Base-by-base conservation (phyloP, 2,888 invertebrate genomes). In the Patella depressa region DNA sequence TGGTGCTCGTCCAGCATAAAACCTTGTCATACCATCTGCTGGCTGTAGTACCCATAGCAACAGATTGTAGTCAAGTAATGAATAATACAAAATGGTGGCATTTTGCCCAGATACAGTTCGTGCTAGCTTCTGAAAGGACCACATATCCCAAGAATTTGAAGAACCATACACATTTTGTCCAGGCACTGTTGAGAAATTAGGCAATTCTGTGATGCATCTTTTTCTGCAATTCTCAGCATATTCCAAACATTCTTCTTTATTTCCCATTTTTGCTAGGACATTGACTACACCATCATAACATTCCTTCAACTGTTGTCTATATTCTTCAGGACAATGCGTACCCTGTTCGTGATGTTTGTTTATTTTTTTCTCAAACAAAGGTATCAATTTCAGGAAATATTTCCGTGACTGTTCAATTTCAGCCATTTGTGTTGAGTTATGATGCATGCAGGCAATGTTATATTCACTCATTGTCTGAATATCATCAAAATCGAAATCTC, bases 41-140 rank as follows among this genome's bases (percentile, higher is more conserved):
- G 90, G 90, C 73, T 86, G 85, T 12, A 91, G 79, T 24, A 90
- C 86, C 90, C 90, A 91, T 11, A 89, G 76, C 45, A 90, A 79
- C 57, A 89, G 74, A n/a, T 82, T 70, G 34, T 83, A 79, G 11
- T 85, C 84, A n/a, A 89, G 78, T 45, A 90, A 74, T 3, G 88
- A 87, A 83, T 89, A 90, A 79, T 88, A 90, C 53, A 90, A 72
- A 7, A 91, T 85, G 3, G 88, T 87, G 45, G 87, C 86, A 78
- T 83, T 88, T 79, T 90, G 90, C 73, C 87, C 83, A 57, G 82
- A 85, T 5, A 90, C 88, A 3, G 86, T 82, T 4, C 86, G 79
- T 12, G 76, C 82, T n/a, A 90, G 85, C 72, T 83, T 84, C 29
- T 90, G 88, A 34, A 86, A 79, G 1, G 83, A 82, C 87, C 88